These are phyloP conservation scores for Microcebus lehilahytsara DNA, from an alignment of 2,113 vertebrate genomes.

Conservation along the genomic window DNA sequence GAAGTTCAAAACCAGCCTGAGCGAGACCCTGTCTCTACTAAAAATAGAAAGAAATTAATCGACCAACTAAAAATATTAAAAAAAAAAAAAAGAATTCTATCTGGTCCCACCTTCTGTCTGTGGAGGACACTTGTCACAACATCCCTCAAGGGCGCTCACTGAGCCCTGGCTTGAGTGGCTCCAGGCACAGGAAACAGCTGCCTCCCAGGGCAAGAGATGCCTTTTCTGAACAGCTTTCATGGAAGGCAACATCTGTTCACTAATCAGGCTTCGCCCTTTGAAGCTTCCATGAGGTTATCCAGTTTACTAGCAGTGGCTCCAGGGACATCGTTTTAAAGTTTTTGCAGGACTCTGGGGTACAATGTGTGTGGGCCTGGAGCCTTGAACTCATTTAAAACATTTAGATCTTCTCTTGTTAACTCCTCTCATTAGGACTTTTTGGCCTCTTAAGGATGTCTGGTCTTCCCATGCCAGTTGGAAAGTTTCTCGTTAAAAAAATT, in stretches of 20 bases:
- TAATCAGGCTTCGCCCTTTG: neutral
- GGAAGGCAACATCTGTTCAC: neutral
- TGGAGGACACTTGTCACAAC: neutral
- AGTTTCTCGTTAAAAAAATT: neutral
- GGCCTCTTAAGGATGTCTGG: neutral
- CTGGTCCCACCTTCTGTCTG: neutral
- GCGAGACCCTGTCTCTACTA: too few species aligned
- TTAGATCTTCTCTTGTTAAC: neutral
- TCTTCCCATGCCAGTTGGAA: neutral
- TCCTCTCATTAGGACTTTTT: neutral
- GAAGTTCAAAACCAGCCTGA: too few species aligned
- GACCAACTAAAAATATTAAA: too few species aligned
- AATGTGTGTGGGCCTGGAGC: neutral
- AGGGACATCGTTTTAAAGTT: neutral
- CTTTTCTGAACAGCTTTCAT: neutral
- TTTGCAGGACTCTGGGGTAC: neutral
- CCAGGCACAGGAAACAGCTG: neutral
- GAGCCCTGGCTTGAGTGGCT: neutral
- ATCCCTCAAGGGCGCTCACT: accelerated
- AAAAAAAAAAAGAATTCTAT: neutral
- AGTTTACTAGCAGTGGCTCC: neutral
- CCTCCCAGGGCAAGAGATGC: too few species aligned
- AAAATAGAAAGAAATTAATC: too few species aligned
- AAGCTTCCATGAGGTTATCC: neutral
- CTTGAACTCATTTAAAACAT: neutral